Conservation (phyloP, 2,888 invertebrate species). For the Petrophora chlorosata region DNA sequence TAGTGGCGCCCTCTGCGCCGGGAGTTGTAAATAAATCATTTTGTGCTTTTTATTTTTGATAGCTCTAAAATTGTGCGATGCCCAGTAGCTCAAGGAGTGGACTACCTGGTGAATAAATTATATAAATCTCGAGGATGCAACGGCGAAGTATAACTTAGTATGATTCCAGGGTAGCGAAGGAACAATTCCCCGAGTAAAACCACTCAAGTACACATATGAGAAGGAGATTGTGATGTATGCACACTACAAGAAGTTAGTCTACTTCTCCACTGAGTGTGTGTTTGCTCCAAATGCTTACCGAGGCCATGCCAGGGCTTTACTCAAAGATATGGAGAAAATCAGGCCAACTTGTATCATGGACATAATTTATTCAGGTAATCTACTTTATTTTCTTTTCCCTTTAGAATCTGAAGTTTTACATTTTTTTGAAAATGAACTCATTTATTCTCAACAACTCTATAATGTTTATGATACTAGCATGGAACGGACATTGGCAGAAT, state of each 20-base stretch:
- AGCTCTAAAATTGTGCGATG: no score
- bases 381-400: neutral
- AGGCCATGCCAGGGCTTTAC: conserved; percentile 93
- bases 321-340: conserved; percentile 98
- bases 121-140: no score
- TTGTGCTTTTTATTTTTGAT: no score
- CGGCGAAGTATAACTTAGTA: neutral
- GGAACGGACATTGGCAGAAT: no score
- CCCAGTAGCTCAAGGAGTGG: no score
- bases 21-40: no score
- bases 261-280: conserved; percentile 99
- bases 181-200: conserved; percentile 95
- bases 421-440: no score
- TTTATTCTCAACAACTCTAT: no score
- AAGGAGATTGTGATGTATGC: conserved; percentile 99
- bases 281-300: conserved; percentile 99
- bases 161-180: conserved; percentile 88
- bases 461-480: no score
- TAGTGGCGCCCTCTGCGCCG: no score
- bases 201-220: conserved; percentile 98
- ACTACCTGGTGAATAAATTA: no score
- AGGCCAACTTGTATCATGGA: conserved; percentile 96
- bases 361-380: conserved; percentile 93
- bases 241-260: conserved; percentile 96
- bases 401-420: no score